Evolutionary conservation across 2,888 invertebrate species (phyloP), one percentile per base, ranked within the genome.

Genomic region (Tyria jacobaeae): DNA sequence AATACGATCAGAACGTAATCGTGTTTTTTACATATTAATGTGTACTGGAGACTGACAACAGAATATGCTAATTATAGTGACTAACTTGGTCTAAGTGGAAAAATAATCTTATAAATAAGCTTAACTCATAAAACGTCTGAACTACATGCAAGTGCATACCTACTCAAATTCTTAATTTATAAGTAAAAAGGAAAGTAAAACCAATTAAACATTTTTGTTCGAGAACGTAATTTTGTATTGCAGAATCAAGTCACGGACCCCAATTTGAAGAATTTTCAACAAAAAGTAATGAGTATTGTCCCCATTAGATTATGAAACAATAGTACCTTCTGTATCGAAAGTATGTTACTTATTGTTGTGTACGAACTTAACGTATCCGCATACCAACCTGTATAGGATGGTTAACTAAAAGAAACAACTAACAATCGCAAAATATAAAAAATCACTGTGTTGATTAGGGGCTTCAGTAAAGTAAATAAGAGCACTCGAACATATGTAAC

Each of bases 231-330:
- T 62, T 54, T 25, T 76, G 58, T 63, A 44, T 63, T 63, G 52
- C 71, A 63, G 63, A 76, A 76, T 64, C 62, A 4, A 49, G 55
- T 60, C 57, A 62, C 55, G 50, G 54, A 60, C 37, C 31, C 60
- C 48, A 58, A 64, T 66, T 52, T 48, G 34, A 47, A 57, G 58
- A 57, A 24, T 41, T 58, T 57, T 52, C 25, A 21, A 47, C 24
- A 21, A 59, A 56, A 64, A 62, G 34, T 61, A 56, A 56, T 57
- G 39, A 57, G 51, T 41, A 57, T 47, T 53, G 52, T 53, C 34
- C 35, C 25, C 41, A 56, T 62, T 66, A 63, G 58, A 68, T 79
- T 67, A 60, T 57, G 67, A 70, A 76, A 78, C 62, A 68, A 70
- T 65, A 50, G 44, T 64, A 66, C 51, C 50, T 12, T 12, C 44